These are phyloP conservation scores for Aphyosemion australe DNA, from an alignment of 2,113 vertebrate genomes.

Conservation along the genomic window DNA sequence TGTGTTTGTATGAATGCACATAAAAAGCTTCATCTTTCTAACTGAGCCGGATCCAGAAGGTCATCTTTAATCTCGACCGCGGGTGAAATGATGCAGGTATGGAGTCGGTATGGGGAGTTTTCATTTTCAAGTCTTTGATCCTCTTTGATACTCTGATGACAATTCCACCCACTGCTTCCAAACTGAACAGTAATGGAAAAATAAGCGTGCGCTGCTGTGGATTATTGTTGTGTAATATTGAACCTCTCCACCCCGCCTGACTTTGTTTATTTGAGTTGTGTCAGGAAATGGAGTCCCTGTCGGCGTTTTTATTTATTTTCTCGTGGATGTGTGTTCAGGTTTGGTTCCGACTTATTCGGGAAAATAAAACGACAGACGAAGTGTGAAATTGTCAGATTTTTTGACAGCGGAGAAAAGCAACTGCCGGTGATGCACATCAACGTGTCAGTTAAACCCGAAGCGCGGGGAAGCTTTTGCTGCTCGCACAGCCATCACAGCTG, in stretches of 20 bases:
- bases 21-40: too few relatives aligned
- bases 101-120: neutral
- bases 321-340: neutral
- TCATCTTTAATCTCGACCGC: neutral
- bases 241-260: neutral
- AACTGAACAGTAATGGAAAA: neutral
- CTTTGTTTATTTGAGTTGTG: neutral
- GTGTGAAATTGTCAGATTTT: slow-evolving; percentile 12
- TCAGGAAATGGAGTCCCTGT: neutral
- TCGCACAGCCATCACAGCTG: neutral
- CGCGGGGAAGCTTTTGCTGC: neutral
- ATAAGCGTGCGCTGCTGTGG: too few relatives aligned
- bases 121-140: neutral
- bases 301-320: neutral
- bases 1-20: too few relatives aligned
- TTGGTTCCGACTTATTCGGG: slow-evolving; percentile 1
- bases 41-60: neutral
- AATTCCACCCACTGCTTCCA: neutral
- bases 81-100: too few relatives aligned
- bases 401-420: neutral
- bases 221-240: neutral
- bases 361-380: slow-evolving; percentile 4
- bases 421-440: neutral
- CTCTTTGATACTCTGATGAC: neutral
- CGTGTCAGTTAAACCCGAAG: slow-evolving; percentile 1